A percentile compares a stretch with the other conserved stretches of the same genome.
Conservation (phyloP, 2,888 invertebrate genomes). For the Torymus auratus region DNA sequence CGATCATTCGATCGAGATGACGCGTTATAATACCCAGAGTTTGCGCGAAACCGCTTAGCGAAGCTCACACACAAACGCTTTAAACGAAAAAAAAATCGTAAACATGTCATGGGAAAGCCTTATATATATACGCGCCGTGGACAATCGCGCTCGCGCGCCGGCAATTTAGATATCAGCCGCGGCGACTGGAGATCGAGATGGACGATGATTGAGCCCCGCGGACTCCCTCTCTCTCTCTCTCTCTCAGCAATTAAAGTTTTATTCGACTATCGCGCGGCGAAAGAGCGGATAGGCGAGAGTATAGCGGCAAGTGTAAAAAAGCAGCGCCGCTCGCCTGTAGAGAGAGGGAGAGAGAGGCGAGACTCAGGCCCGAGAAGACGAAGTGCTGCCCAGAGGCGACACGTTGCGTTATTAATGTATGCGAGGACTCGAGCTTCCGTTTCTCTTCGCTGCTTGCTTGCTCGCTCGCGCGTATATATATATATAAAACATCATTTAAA, state of each 20-base stretch:
- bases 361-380: conserved; percentile 67
- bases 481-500: conserved; percentile 54
- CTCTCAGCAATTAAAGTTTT: conserved; percentile 50
- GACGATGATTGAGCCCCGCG: conserved; percentile 30
- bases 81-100: neutral
- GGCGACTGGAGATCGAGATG: conserved; percentile 13
- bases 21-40: neutral
- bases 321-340: neutral
- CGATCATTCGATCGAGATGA: neutral
- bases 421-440: conserved; percentile 73
- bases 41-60: too few relatives aligned
- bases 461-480: too few relatives aligned
- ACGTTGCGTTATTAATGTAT: conserved; percentile 75
- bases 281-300: conserved; percentile 2
- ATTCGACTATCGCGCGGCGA: conserved; percentile 56
- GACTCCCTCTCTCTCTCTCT: neutral
- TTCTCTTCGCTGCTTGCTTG: conserved; percentile 37
- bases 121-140: neutral
- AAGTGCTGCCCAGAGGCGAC: conserved; percentile 76
- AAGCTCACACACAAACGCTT: neutral
- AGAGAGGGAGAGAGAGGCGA: conserved; percentile 12
- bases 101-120: conserved; percentile 15
- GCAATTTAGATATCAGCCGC: conserved; percentile 42
- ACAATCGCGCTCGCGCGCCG: neutral
- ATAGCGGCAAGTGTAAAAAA: conserved; percentile 19